These are phyloP conservation scores for Hanleya hanleyi DNA, from an alignment of 2,888 invertebrate genomes.

Conservation along the genomic window DNA sequence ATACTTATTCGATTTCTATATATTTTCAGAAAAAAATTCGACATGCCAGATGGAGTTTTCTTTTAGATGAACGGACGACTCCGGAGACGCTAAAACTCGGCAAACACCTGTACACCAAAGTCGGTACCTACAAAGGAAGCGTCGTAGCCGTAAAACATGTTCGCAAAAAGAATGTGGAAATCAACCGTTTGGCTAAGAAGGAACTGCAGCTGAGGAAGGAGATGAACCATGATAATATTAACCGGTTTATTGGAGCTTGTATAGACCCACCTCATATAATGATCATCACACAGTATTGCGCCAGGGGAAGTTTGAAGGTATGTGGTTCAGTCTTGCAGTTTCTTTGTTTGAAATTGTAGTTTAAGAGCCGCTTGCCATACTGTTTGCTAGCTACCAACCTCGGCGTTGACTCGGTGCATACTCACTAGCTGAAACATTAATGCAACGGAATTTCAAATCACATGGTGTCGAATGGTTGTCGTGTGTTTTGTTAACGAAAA, in stretches of 20 bases:
- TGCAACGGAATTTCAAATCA: too few relatives aligned
- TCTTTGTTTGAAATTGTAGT: too few relatives aligned
- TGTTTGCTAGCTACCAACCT: too few relatives aligned
- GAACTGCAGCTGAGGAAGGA: constrained; percentile 70
- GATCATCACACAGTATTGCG: constrained; percentile 69
- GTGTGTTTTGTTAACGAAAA: too few relatives aligned
- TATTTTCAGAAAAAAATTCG: constrained; percentile 39
- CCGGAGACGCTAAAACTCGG: constrained; percentile 17
- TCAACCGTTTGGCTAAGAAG: constrained; percentile 67
- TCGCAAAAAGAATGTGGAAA: constrained; percentile 59
- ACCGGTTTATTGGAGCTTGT: constrained; percentile 71
- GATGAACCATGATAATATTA: constrained; percentile 70
- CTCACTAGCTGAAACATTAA: too few relatives aligned
- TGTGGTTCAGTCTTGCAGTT: too few relatives aligned
- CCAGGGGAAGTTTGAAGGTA: constrained; percentile 69
- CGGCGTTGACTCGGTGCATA: too few relatives aligned
- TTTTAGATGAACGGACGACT: constrained; percentile 29
- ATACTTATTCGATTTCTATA: too few relatives aligned
- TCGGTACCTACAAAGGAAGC: constrained; percentile 67
- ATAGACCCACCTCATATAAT: constrained; percentile 67
- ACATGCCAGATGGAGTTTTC: constrained; percentile 43
- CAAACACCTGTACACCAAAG: constrained; percentile 36
- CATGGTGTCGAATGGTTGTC: too few relatives aligned
- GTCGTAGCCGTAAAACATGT: constrained; percentile 88
- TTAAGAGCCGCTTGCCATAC: too few relatives aligned